phyloP scores from a whole-genome alignment of 2,113 vertebrate genomes.

The Octodon degus region DNA sequence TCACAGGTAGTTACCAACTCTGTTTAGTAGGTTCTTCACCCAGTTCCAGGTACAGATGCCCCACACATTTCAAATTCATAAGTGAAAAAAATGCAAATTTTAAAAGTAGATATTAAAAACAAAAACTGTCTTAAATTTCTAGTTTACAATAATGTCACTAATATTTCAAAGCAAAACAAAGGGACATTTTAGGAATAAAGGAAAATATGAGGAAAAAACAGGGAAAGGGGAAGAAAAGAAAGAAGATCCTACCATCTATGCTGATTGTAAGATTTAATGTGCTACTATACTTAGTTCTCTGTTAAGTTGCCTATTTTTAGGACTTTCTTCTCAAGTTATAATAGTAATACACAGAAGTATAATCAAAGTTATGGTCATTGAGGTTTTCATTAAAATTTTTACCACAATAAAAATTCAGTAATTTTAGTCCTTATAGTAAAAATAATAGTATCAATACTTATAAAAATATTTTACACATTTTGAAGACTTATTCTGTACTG shows the following conservation, averaged over 20 bases:
- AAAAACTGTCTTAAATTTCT: constrained; percentile 44
- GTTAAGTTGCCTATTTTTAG: not conserved
- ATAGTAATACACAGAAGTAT: not conserved
- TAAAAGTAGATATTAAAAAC: constrained; percentile 8
- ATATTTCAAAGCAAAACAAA: not conserved
- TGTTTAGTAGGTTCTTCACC: not conserved
- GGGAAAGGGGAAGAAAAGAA: not conserved
- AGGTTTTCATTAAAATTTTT: constrained; percentile 50
- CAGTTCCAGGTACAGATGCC: not conserved
- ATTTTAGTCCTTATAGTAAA: constrained; percentile 27
- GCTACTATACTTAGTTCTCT: not conserved
- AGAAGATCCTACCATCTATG: not conserved
- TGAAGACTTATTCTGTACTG: not conserved
- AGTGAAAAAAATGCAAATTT: not conserved
- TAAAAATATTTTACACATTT: not conserved
- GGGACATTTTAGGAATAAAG: not conserved
- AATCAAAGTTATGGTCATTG: not conserved
- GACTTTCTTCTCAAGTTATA: not conserved
- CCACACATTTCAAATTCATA: not conserved
- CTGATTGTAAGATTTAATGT: not conserved
- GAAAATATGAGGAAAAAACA: not conserved
- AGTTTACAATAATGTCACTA: not conserved
- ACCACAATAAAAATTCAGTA: not conserved
- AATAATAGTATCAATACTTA: not conserved
- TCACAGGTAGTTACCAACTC: not conserved